Base-by-base conservation (phyloP, 1,140 invertebrate species). In the Listronotus bonariensis region DNA sequence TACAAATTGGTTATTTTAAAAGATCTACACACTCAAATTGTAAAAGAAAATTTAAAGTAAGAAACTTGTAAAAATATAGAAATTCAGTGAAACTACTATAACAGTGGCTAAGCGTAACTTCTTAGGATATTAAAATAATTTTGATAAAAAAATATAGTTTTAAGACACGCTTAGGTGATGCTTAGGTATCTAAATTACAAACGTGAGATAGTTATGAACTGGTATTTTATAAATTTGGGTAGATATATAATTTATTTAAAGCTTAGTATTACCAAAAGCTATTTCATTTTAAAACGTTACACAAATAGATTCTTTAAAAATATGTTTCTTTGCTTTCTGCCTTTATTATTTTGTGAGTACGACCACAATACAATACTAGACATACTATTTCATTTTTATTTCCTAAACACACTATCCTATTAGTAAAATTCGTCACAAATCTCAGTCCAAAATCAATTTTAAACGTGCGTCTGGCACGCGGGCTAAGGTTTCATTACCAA, bases 91-190 rank as follows among this genome's bases (percentile, higher is more conserved):
- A 40, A 17, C 52, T 38, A 54, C 40, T 41, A 14, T 55, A 26
- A 55, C 20, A 46, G n/a, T 14, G 31, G 38, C 15, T 63, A 63
- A 63, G 60, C 60, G 60, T 55, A 54, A 38, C 54, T 45, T 46
- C 18, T 49, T 18, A 34, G 42, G 52, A 26, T 55, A 38, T 38
- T 41, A 46, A 64, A 55, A 64, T 49, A 53, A 53, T 40, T 34
- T 59, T 34, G 9, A 43, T 55, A 55, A 64, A 64, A 55, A 56
- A 64, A 56, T 46, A 55, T 42, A 62, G 32, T 64, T 26, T 55
- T 66, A 66, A 66, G 64, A 66, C 64, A 66, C 64, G 64, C 49
- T 54, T 15, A 66, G 64, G 64, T 66, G 64, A 66, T 66, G 64
- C 64, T 31, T 57, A 57, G 36, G 52, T 53, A 17, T 41, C 43